These are phyloP conservation scores for Heliconius hortense DNA, from an alignment of 2,888 invertebrate species.

Conservation along the genomic window DNA sequence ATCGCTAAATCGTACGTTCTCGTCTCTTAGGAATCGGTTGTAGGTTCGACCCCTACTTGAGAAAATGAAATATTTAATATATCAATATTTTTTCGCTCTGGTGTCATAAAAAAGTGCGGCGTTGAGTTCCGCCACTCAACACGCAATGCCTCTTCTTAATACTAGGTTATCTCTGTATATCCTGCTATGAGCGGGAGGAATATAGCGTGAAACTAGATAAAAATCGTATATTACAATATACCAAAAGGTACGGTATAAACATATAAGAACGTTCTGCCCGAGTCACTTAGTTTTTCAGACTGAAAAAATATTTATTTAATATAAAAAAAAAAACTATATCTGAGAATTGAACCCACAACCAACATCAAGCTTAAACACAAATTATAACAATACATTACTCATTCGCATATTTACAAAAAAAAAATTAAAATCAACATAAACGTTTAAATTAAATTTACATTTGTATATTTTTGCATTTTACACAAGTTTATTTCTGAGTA, in stretches of 20 bases:
- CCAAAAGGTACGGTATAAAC: too few species aligned
- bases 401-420: background rate
- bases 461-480: conserved; percentile 13
- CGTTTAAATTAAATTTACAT: conserved; percentile 9
- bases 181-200: too few species aligned
- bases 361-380: background rate
- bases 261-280: too few species aligned
- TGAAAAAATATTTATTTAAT: background rate
- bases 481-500: conserved; percentile 15
- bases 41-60: background rate
- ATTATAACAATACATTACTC: background rate
- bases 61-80: too few species aligned
- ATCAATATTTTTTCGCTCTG: too few species aligned
- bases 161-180: background rate
- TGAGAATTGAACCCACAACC: background rate
- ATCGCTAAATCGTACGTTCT: too few species aligned
- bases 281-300: background rate
- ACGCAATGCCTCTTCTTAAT: background rate
- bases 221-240: too few species aligned
- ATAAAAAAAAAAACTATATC: background rate
- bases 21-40: background rate
- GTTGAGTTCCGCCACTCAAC: too few species aligned
- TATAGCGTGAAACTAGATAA: too few species aligned
- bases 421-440: background rate
- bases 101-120: too few species aligned